Evolutionary conservation across 1,140 invertebrate species (phyloP), one percentile per base, ranked within the genome.

Genomic region (Teleogryllus occipitalis): DNA sequence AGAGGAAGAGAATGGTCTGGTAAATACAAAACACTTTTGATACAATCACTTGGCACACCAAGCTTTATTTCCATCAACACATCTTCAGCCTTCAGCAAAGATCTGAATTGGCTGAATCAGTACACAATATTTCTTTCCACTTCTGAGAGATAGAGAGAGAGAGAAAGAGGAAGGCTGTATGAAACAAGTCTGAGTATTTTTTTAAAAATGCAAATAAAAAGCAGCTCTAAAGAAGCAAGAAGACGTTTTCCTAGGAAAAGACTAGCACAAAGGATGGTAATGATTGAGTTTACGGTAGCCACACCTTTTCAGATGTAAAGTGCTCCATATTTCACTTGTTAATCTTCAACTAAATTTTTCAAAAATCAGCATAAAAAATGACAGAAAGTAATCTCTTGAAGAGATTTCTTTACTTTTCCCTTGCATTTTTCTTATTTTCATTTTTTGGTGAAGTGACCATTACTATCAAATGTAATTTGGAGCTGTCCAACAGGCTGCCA

Each of bases 121-220:
- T 65, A 65, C 54, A 65, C 54, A 65, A 65, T 14, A 14, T 65
- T 65, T 10, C 18, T 65, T 65, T 65, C 10, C 27, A 39, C 18
- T 65, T 65, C 54, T 14, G 54, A 65, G 18, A 65, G 54, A 39
- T 39, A 39, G 27, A 39, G 27, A 39, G 27, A 39, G 27, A 39
- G 27, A 39, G 27, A 39, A 39, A 65, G 54, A 65, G 54, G 54
- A 65, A 65, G 54, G 54, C 18, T 65, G 54, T 65, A 65, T 65
- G 54, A 65, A 65, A 65, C 54, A 65, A 65, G 54, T 65, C 54
- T 65, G 54, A 65, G 54, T 65, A 65, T 65, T 65, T 65, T 65
- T 65, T 14, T 3, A 65, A 65, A 65, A 65, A 14, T 65, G 54
- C 54, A 65, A 65, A 65, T 65, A 65, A 65, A 65, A 65, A 65